A percentile compares a stretch with the other conserved stretches of the same genome.
phyloP scores from a whole-genome alignment of 2,113 vertebrate species.

The Azemiops feae region DNA sequence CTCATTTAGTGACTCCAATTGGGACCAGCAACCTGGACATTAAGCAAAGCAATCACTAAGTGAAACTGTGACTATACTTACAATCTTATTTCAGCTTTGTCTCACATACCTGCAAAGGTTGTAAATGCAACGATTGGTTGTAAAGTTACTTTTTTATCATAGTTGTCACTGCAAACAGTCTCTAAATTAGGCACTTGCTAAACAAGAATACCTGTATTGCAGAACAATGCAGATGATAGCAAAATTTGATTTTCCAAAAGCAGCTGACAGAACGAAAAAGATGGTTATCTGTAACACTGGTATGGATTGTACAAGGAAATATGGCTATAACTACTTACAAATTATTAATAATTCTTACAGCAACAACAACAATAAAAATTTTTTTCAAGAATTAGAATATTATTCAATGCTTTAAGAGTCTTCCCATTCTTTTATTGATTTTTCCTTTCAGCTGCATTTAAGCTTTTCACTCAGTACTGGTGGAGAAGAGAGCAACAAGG shows the following conservation, averaged over 20 bases:
- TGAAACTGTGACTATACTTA: background rate
- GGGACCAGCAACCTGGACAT: background rate
- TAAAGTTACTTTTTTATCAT: background rate
- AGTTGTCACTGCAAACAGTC: background rate
- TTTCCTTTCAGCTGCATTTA: slow-evolving; percentile 79
- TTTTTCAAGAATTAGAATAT: background rate
- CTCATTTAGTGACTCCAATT: background rate
- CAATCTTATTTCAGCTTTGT: background rate
- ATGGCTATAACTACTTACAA: background rate
- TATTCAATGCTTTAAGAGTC: background rate
- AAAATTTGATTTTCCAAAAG: background rate
- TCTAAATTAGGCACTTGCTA: background rate
- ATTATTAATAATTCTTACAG: background rate
- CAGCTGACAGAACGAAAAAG: background rate
- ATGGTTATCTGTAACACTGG: background rate
- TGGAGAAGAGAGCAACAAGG: slow-evolving; percentile 77
- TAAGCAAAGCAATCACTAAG: background rate
- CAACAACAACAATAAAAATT: background rate
- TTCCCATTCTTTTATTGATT: slow-evolving; percentile 6
- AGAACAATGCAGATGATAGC: background rate
- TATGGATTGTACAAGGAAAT: background rate
- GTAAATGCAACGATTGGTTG: background rate
- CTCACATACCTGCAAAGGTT: background rate
- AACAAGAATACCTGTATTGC: background rate
- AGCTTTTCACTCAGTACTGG: slow-evolving; percentile 86